Evolutionary conservation across 2,888 invertebrate species (phyloP), one percentile per base, ranked within the genome.

Genomic region (Dynastes tityus): DNA sequence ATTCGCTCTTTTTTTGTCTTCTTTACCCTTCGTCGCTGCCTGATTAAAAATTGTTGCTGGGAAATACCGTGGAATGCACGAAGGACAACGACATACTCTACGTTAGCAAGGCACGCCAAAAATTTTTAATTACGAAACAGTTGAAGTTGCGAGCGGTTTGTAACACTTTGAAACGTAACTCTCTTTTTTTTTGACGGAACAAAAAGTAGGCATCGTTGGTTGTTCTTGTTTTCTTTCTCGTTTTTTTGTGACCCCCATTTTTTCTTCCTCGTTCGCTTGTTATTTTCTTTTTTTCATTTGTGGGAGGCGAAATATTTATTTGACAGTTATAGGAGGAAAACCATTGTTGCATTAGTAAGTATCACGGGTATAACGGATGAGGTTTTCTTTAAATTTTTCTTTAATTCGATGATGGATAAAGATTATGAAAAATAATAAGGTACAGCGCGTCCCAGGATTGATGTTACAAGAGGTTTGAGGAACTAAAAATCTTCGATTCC

Each of bases 81-180:
- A 58, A 16, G 8, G 2, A 16, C 55, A 22, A 1, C 55, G 55
- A 22, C 22, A 58, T 58, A 16, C 16, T 22, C 55, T 58, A 53
- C 22, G 22, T 9, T 22, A 45, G 45, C 45, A 11, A 58, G 22
- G 55, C 22, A 58, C 55, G 55, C 27, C n/a, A 22, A 58, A 58
- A 58, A 58, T 58, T 58, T 58, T 22, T 58, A 58, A 58, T 58
- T 58, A 58, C 55, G 16, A 16, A 58, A 58, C 55, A 58, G 55
- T 58, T 58, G 55, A 58, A 22, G 55, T 22, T 8, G 9, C 55
- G 3, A 45, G 45, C 11, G 45, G 45, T 45, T 45, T 8, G 45
- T 11, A 11, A 45, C 45, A 45, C 45, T 45, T 45, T 45, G 45
- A 8, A 45, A 45, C 45, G 45, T 45, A n/a, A 22, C 22, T 22